Conservation (phyloP, 2,113 vertebrate genomes). For the Labrus mixtus region DNA sequence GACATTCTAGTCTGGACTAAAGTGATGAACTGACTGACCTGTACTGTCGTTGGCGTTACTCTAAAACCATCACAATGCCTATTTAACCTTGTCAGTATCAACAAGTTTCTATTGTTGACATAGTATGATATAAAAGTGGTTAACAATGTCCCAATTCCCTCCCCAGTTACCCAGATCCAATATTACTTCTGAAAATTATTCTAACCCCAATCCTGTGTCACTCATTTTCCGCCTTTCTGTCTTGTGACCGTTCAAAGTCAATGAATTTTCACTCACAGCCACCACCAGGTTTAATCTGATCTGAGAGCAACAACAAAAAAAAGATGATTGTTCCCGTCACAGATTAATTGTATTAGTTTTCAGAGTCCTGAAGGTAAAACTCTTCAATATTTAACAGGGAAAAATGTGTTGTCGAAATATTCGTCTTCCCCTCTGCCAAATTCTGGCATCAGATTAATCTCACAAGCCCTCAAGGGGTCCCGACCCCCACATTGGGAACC, state of each 20-base stretch:
- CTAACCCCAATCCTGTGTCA: neutral
- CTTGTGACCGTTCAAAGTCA: neutral
- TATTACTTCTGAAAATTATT: neutral
- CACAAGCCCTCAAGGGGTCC: neutral
- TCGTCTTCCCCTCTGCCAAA: neutral
- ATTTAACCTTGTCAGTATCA: too few species aligned
- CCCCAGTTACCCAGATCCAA: neutral
- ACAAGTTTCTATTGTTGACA: too few species aligned
- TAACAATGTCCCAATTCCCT: neutral
- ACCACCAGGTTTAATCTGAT: neutral
- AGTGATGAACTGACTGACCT: neutral
- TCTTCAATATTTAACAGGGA: neutral
- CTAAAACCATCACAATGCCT: too few species aligned
- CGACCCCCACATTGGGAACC: neutral
- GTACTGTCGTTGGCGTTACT: too few species aligned
- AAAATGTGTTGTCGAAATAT: neutral
- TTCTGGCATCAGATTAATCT: conserved; percentile 19
- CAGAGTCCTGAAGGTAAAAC: neutral
- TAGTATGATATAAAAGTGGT: neutral
- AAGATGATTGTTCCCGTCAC: neutral
- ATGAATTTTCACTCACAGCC: neutral
- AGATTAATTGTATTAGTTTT: neutral
- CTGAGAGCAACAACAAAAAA: neutral
- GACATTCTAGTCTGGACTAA: neutral
- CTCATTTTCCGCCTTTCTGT: neutral